Evolutionary conservation across 2,888 invertebrate species (phyloP).

Genomic region (Cryptosula pallasiana): DNA sequence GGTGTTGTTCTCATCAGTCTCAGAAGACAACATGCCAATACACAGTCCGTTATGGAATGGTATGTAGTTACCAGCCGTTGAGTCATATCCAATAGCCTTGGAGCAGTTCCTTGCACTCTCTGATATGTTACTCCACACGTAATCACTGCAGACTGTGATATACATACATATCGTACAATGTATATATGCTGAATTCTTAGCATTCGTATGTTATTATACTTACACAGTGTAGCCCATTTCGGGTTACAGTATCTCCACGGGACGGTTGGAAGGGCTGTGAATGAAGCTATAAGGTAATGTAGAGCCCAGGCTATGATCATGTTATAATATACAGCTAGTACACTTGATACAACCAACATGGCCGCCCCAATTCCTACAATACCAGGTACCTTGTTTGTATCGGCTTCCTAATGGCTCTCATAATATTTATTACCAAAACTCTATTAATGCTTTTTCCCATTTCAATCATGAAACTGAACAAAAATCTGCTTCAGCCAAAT

Average conservation of each 20-base stretch:
- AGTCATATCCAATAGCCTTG: background rate
- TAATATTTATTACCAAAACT: no score
- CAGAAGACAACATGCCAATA: background rate
- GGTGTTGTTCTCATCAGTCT: background rate
- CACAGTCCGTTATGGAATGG: slow-evolving; percentile 14
- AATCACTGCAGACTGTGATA: slow-evolving; percentile 7
- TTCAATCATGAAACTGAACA: no score
- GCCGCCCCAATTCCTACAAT: slow-evolving; percentile 32
- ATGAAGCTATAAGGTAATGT: slow-evolving; percentile 36
- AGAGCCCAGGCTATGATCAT: slow-evolving; percentile 38
- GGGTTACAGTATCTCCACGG: slow-evolving; percentile 35
- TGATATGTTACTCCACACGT: background rate
- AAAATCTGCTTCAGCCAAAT: no score
- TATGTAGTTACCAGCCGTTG: background rate
- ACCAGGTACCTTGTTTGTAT: no score
- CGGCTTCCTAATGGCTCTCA: no score
- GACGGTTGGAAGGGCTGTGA: slow-evolving; percentile 30
- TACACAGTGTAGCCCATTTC: slow-evolving; percentile 36
- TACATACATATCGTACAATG: no score
- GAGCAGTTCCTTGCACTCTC: background rate
- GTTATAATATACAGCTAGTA: slow-evolving; percentile 37
- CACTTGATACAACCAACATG: slow-evolving; percentile 34
- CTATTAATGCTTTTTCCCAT: no score
- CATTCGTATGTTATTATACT: background rate
- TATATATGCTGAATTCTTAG: background rate